These are phyloP conservation scores for Prolemur simus DNA, from an alignment of 2,113 vertebrate genomes.

Conservation along the genomic window DNA sequence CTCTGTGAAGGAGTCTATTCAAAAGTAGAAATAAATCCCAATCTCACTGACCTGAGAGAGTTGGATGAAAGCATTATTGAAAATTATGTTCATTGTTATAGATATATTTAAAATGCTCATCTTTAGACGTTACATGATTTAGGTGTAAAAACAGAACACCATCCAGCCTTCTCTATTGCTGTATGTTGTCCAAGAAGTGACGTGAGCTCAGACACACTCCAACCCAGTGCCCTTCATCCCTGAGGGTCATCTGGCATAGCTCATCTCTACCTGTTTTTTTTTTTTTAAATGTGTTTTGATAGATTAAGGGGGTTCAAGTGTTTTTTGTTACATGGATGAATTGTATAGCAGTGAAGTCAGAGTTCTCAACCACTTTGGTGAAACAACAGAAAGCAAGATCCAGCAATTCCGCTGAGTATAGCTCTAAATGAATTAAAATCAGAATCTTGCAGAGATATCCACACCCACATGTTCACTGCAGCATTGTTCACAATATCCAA, in stretches of 20 bases:
- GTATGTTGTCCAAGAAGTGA: not conserved
- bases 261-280: not conserved
- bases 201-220: not conserved
- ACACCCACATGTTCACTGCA: not conserved
- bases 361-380: not conserved
- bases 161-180: not conserved
- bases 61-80: not conserved
- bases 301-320: too few relatives aligned
- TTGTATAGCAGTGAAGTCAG: too few relatives aligned
- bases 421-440: not conserved
- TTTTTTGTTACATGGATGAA: too few relatives aligned
- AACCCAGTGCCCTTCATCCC: not conserved
- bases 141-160: not conserved
- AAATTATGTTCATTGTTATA: not conserved
- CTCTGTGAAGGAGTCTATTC: not conserved
- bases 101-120: not conserved
- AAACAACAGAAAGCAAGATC: not conserved
- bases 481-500: not conserved
- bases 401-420: not conserved
- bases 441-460: not conserved
- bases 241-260: not conserved
- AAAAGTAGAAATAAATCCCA: constrained; percentile 1
- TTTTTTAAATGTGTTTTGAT: too few relatives aligned
- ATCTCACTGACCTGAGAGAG: not conserved
- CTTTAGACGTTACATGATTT: not conserved